A percentile compares a stretch with the other conserved stretches of the same genome.
phyloP scores from a whole-genome alignment of 2,888 invertebrate genomes.

The Himalopsyche kuldschensis region DNA sequence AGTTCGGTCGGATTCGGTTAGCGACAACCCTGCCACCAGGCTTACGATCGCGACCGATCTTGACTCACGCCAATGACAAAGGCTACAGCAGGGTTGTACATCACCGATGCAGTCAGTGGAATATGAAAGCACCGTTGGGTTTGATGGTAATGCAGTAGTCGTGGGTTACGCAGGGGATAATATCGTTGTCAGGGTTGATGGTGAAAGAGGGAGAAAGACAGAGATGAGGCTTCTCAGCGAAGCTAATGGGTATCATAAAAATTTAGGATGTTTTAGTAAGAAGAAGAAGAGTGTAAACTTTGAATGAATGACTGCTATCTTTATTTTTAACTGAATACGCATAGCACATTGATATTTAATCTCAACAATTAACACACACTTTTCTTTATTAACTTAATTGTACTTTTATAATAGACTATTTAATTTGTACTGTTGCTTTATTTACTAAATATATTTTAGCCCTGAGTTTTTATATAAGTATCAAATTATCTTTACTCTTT shows the following conservation, averaged over 20 bases:
- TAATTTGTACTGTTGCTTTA: too few species aligned
- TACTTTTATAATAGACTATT: too few species aligned
- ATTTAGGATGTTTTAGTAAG: conserved; percentile 25
- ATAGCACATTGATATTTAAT: too few species aligned
- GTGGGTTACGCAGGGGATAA: neutral
- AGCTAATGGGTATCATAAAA: neutral
- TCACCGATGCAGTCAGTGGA: neutral
- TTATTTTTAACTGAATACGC: too few species aligned
- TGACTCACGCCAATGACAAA: conserved; percentile 31
- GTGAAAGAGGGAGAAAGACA: neutral
- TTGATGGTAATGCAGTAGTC: neutral
- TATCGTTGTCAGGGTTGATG: conserved; percentile 12
- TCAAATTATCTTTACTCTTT: too few species aligned
- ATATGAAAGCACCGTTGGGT: neutral
- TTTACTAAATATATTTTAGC: too few species aligned
- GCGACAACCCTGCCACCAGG: conserved; percentile 50
- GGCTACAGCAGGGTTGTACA: neutral
- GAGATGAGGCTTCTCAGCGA: conserved; percentile 4
- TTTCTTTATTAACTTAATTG: too few species aligned
- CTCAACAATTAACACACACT: too few species aligned
- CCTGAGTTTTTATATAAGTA: too few species aligned
- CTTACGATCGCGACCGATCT: conserved; percentile 53
- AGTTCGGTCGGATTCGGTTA: conserved; percentile 52
- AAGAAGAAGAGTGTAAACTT: conserved; percentile 36
- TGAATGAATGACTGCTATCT: conserved; percentile 9